A percentile compares a stretch with the other conserved stretches of the same genome.
These are phyloP conservation scores for Periophthalmodon schlosseri DNA, from an alignment of 2,113 vertebrate genomes.

Conservation along the genomic window DNA sequence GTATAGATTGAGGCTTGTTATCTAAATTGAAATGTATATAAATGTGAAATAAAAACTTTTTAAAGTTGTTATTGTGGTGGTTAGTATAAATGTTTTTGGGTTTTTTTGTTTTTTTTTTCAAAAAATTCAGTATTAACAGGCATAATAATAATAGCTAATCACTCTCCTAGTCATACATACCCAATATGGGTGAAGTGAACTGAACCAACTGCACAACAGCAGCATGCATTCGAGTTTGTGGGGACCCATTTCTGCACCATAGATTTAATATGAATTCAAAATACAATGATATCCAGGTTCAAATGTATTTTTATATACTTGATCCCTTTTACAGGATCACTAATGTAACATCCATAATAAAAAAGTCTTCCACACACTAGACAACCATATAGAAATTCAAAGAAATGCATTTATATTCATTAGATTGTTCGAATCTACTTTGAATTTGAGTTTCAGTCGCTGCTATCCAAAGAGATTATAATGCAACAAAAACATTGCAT, in stretches of 20 bases:
- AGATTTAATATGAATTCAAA: too few relatives aligned
- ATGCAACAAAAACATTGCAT: too few relatives aligned
- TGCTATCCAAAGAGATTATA: not conserved
- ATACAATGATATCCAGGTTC: too few relatives aligned
- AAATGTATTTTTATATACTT: too few relatives aligned
- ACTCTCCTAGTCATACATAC: too few relatives aligned
- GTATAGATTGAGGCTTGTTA: not conserved
- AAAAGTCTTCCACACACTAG: not conserved
- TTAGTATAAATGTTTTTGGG: not conserved
- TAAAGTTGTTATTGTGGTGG: not conserved
- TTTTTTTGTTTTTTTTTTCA: not conserved
- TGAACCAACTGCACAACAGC: too few relatives aligned
- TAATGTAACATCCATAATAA: too few relatives aligned
- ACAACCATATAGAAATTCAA: not conserved
- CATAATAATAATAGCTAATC: not conserved
- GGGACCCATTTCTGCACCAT: too few relatives aligned
- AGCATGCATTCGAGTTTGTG: too few relatives aligned
- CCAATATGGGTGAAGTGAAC: too few relatives aligned
- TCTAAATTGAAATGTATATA: slow-evolving; percentile 1
- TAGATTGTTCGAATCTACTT: not conserved
- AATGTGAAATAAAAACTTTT: not conserved
- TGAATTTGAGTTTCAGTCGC: not conserved
- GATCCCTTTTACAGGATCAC: too few relatives aligned
- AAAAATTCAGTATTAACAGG: not conserved
- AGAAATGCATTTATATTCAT: not conserved